Percentiles rank a stretch among this genome's conserved stretches.
Evolutionary conservation across 2,797 vertebrate species (phyloP).

Genomic region (Orestias chungarensis): DNA sequence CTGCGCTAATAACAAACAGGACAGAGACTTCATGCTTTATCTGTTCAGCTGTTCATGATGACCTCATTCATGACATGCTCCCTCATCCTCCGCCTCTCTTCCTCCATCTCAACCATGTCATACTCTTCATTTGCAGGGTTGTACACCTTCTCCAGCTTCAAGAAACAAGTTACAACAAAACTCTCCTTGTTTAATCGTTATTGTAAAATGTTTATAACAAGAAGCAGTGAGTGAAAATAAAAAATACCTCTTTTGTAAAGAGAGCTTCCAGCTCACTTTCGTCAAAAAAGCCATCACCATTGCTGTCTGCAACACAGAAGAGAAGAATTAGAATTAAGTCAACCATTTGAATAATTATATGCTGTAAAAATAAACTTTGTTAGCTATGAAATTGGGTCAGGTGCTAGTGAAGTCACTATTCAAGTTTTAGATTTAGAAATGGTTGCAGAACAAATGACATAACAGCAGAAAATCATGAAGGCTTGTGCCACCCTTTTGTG

Average conservation of each 20-base stretch:
- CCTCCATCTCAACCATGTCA: constrained; percentile 94
- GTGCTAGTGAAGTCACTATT: background rate
- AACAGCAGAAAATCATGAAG: background rate
- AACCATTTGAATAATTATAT: background rate
- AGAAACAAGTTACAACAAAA: constrained; percentile 3
- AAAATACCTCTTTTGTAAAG: constrained; percentile 92
- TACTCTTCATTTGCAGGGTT: constrained; percentile 89
- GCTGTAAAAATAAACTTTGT: background rate
- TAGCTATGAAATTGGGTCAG: background rate
- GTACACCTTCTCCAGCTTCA: constrained; percentile 93
- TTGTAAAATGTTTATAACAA: background rate
- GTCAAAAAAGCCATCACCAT: constrained; percentile 90
- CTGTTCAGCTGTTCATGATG: constrained; percentile 18
- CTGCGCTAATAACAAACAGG: background rate
- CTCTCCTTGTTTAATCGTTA: background rate
- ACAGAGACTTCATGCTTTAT: background rate
- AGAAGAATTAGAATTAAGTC: background rate
- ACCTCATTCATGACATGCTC: constrained; percentile 96
- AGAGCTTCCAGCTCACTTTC: constrained; percentile 93
- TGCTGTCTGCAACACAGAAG: constrained; percentile 82
- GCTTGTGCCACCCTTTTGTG: background rate
- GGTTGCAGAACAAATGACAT: background rate
- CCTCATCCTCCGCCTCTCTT: constrained; percentile 92
- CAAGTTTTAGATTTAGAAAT: background rate
- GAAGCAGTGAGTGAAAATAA: background rate